Base-by-base conservation (phyloP, 2,888 invertebrate species). In the Hypselothyrea guttata region DNA sequence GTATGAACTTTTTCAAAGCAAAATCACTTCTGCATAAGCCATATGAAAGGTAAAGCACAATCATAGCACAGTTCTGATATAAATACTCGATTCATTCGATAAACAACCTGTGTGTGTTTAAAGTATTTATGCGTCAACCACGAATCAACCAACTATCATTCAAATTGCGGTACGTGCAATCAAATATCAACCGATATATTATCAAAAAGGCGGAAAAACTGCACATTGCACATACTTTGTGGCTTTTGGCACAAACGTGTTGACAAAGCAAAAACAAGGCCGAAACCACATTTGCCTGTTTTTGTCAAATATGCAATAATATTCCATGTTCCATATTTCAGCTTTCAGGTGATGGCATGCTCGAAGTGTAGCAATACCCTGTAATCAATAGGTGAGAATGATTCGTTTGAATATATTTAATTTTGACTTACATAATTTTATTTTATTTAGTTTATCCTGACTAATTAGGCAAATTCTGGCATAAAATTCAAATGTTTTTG, bases 161-260 rank as follows among this genome's bases (percentile, higher is more conserved):
- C 60, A 72, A 79, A 83, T 63, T 78, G 79, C 76, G 76, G 79
- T 79, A 4, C 16, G 13, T 51, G 53, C 71, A 78, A 83, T 78
- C 71, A 78, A 67, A 59, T 57, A 38, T 28, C 18, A 44, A 22
- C 37, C 47, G 30, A 48, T 54, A 48, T 54, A 54, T 49, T 33
- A 51, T 37, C 46, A 52, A 44, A 63, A 58, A 48, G 31, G 59
- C 54, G 41, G 55, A 62, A 60, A 55, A 42, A 52, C 22, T 22
- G 22, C 22, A 53, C 40, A 60, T 45, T 46, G 60, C 56, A 65
- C 22, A 22, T 22, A 58, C 63, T 71, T 69, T 78, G 74, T 40
- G 73, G 78, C 47, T 44, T 45, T 35, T 8, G 9, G 38, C 45
- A 48, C 45, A 22, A 22, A 65, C 67, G 60, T 82, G 78, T 78